A percentile compares a stretch with the other conserved stretches of the same genome.
Evolutionary conservation across 92 coral and sea anemone species (phyloP).

Genomic region (Pocillopora grandis): DNA sequence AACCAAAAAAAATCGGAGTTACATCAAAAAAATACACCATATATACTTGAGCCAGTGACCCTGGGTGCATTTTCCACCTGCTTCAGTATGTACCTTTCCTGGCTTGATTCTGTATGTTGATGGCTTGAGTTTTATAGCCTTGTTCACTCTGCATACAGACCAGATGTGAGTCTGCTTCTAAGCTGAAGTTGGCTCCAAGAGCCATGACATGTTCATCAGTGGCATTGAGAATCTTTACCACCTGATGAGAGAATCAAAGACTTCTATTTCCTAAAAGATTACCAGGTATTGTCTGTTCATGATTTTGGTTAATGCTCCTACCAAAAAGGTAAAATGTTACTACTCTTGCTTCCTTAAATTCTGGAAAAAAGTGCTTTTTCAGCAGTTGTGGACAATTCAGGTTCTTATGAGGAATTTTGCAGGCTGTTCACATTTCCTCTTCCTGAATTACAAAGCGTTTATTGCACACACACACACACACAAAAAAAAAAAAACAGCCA

Average conservation of each 20-base stretch:
- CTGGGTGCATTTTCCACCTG: background rate
- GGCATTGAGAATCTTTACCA: slow-evolving; percentile 87
- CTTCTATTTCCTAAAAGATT: too few relatives aligned
- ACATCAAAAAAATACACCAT: background rate
- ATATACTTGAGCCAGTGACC: background rate
- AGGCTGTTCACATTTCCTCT: too few relatives aligned
- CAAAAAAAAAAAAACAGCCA: too few relatives aligned
- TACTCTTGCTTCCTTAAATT: too few relatives aligned
- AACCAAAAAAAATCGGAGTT: background rate
- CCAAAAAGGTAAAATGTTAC: too few relatives aligned
- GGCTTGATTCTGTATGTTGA: slow-evolving; percentile 89
- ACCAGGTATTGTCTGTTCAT: too few relatives aligned
- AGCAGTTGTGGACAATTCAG: too few relatives aligned
- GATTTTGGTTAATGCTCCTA: too few relatives aligned
- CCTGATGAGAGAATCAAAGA: slow-evolving; percentile 33
- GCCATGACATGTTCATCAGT: slow-evolving; percentile 96
- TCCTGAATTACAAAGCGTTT: too few relatives aligned
- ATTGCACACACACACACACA: too few relatives aligned
- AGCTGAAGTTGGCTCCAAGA: slow-evolving; percentile 90
- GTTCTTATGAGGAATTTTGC: too few relatives aligned
- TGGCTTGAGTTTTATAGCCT: slow-evolving; percentile 94
- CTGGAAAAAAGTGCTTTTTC: too few relatives aligned
- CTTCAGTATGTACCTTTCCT: slow-evolving; percentile 67
- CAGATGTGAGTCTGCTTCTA: slow-evolving; percentile 87
- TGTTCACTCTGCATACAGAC: slow-evolving; percentile 92